Percentiles rank a stretch among this genome's conserved stretches.
Evolutionary conservation across 2,888 invertebrate genomes (phyloP).

Genomic region (Cantharis flavilabris): DNA sequence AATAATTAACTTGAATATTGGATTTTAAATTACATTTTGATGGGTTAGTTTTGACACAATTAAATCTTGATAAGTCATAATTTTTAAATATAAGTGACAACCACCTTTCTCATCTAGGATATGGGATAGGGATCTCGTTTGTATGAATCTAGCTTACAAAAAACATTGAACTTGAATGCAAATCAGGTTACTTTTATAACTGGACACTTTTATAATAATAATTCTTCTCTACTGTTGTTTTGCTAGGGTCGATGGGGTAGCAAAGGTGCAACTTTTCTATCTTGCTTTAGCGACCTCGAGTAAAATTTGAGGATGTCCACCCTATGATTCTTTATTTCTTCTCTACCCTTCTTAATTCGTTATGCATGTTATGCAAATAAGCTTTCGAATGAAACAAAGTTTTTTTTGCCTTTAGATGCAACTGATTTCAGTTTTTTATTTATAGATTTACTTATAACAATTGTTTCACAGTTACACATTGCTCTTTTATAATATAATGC

Average conservation of each 20-base stretch:
- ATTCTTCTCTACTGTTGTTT: slow-evolving; percentile 37
- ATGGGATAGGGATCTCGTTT: slow-evolving; percentile 18
- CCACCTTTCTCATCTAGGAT: slow-evolving; percentile 24
- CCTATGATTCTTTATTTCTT: slow-evolving; percentile 26
- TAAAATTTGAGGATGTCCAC: slow-evolving; percentile 34
- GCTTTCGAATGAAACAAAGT: slow-evolving; percentile 39
- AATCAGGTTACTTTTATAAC: slow-evolving; percentile 31
- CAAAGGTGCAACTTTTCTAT: slow-evolving; percentile 22
- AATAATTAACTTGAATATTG: too few relatives aligned
- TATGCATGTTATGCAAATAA: slow-evolving; percentile 49
- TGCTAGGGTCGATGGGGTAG: slow-evolving; percentile 27
- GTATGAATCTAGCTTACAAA: slow-evolving; percentile 23
- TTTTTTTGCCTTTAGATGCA: slow-evolving; percentile 42
- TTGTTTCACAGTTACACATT: slow-evolving; percentile 40
- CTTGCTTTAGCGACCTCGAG: slow-evolving; percentile 26
- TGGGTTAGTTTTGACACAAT: background rate
- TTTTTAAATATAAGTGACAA: slow-evolving; percentile 21
- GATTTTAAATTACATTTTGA: background rate
- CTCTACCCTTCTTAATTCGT: slow-evolving; percentile 42
- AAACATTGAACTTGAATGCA: slow-evolving; percentile 20
- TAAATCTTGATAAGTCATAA: background rate
- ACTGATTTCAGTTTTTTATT: slow-evolving; percentile 43
- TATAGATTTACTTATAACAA: slow-evolving; percentile 39
- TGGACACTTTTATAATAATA: slow-evolving; percentile 37
- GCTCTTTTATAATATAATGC: slow-evolving; percentile 39